Percentiles rank a stretch among this genome's conserved stretches.
Conservation (phyloP, 1,140 invertebrate genomes). For the Drosophila willistoni region DNA sequence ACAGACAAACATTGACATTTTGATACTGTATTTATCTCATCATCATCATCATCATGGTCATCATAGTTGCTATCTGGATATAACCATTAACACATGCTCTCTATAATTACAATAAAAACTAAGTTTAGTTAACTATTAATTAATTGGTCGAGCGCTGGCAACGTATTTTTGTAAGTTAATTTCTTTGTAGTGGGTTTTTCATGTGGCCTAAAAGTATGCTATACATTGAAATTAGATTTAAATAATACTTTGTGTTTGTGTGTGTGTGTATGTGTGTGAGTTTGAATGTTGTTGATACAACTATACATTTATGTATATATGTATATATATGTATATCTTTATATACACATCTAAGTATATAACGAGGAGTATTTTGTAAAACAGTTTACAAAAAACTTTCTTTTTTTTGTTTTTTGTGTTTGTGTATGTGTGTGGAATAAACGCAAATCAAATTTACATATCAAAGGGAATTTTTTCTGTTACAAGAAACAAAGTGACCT, state of each 20-base stretch:
- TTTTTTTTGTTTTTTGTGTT: not conserved
- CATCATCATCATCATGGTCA: conserved; percentile 36
- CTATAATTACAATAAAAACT: conserved; percentile 71
- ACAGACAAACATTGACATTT: conserved; percentile 44
- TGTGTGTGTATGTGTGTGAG: conserved; percentile 12
- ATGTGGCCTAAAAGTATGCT: conserved; percentile 64
- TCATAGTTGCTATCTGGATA: conserved; percentile 33
- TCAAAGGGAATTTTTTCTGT: conserved; percentile 60
- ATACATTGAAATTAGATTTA: conserved; percentile 67
- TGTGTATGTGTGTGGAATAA: conserved; percentile 59
- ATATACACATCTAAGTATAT: conserved; percentile 17
- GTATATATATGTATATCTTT: conserved; percentile 36
- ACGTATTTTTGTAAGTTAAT: conserved; percentile 50
- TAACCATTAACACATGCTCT: conserved; percentile 79
- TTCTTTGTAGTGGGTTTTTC: conserved; percentile 33
- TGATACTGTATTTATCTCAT: conserved; percentile 74
- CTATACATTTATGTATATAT: not conserved
- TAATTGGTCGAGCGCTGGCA: conserved; percentile 79
- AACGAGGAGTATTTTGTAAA: conserved; percentile 65
- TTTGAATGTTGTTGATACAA: not conserved
- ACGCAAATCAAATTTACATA: conserved; percentile 65
- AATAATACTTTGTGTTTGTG: conserved; percentile 73
- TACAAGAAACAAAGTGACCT: conserved; percentile 36
- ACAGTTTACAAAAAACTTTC: conserved; percentile 44
- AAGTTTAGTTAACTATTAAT: conserved; percentile 76